Evolutionary conservation across 2,888 invertebrate species (phyloP).

Genomic region (Dichetophora obliterata): DNA sequence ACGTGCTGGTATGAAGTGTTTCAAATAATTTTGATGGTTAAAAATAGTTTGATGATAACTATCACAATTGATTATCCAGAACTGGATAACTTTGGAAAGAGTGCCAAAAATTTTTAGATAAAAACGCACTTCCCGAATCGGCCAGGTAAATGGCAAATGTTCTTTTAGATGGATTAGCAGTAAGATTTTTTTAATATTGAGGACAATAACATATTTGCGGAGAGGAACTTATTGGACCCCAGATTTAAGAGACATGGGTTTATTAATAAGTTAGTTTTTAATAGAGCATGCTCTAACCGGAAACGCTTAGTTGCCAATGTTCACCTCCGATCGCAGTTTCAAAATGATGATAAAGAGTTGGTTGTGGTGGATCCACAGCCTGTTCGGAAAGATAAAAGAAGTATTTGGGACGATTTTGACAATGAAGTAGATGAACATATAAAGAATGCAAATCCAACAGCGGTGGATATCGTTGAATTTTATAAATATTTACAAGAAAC

Average conservation of each 20-base stretch:
- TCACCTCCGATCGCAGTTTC: not conserved
- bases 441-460: not conserved
- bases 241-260: not conserved
- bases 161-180: too few relatives aligned
- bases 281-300: not conserved
- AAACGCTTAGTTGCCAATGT: not conserved
- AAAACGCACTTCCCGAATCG: too few relatives aligned
- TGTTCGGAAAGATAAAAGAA: not conserved
- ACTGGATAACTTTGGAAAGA: too few relatives aligned
- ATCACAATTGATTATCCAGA: too few relatives aligned
- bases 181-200: too few relatives aligned
- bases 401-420: not conserved
- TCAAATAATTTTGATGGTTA: too few relatives aligned
- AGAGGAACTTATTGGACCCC: not conserved
- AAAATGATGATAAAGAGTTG: too few relatives aligned
- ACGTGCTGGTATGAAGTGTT: not conserved
- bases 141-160: too few relatives aligned
- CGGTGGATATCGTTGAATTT: not conserved
- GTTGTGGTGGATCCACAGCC: not conserved
- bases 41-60: too few relatives aligned
- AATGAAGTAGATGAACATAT: not conserved
- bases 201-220: not conserved
- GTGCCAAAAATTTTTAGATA: too few relatives aligned
- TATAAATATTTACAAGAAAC: slow-evolving; percentile 2
- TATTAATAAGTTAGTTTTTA: not conserved